These are phyloP conservation scores for Chymomyza costata DNA, from an alignment of 1,140 invertebrate species.

Conservation along the genomic window DNA sequence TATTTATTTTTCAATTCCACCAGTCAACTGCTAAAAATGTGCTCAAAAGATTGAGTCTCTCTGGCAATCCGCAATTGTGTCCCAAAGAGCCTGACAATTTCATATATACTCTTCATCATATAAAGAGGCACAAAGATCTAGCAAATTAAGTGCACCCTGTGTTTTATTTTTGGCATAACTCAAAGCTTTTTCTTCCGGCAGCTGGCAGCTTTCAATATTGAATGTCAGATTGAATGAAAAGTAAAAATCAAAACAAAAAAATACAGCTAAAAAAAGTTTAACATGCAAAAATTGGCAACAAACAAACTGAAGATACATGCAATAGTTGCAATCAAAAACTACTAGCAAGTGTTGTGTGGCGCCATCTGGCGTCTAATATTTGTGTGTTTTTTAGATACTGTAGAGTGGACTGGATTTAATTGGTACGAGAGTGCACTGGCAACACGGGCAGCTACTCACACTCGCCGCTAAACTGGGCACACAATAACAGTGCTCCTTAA, in stretches of 20 bases:
- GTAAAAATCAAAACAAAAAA: constrained; percentile 14
- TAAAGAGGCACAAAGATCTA: too few species aligned
- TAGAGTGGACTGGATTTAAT: not conserved
- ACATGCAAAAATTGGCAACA: constrained; percentile 54
- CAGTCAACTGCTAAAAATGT: too few species aligned
- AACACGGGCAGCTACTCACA: constrained; percentile 56
- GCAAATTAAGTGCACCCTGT: constrained; percentile 22
- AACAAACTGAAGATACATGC: constrained; percentile 12
- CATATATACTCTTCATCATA: too few species aligned
- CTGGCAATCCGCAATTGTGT: too few species aligned
- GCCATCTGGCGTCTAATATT: constrained; percentile 15
- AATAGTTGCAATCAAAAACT: constrained; percentile 15
- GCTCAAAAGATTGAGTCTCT: too few species aligned
- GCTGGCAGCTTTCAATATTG: constrained; percentile 40
- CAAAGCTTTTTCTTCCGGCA: constrained; percentile 31
- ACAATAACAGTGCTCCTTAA: constrained; percentile 73
- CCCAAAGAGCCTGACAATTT: too few species aligned
- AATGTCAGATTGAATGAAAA: constrained; percentile 20
- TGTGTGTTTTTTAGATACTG: constrained; percentile 36
- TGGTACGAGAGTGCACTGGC: not conserved
- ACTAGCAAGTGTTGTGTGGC: constrained; percentile 9
- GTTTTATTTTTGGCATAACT: constrained; percentile 32
- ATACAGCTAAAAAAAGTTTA: constrained; percentile 29
- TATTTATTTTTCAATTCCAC: too few species aligned
- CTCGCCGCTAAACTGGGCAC: constrained; percentile 72